Conservation (phyloP, 1,140 invertebrate species). For the Asbolus verrucosus region DNA sequence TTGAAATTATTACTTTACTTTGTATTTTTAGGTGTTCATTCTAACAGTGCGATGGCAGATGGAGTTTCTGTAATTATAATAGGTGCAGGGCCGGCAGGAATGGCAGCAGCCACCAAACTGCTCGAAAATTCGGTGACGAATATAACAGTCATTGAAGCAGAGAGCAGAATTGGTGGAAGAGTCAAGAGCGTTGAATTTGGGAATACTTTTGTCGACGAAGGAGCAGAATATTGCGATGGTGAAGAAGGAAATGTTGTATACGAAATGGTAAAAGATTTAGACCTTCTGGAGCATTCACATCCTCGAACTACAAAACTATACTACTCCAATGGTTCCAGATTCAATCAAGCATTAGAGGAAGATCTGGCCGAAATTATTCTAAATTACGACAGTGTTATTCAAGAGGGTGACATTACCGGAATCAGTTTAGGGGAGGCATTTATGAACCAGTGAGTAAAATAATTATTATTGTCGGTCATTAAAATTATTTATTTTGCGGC, state of each 20-base stretch:
- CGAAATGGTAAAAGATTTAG: conserved; percentile 70
- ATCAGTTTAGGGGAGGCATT: conserved; percentile 2
- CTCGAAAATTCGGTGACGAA: conserved; percentile 68
- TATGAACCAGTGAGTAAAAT: neutral
- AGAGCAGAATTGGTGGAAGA: conserved; percentile 77
- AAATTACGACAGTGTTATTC: no score
- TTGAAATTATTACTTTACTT: no score
- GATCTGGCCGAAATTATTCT: neutral
- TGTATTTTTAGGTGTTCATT: no score
- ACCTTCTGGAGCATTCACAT: conserved; percentile 65
- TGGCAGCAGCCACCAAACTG: conserved; percentile 70
- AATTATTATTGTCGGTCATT: neutral
- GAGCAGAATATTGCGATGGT: conserved; percentile 89
- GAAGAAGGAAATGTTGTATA: conserved; percentile 79
- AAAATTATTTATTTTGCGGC: no score
- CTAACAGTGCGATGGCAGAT: no score
- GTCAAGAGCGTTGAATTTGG: conserved; percentile 73
- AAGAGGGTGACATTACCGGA: neutral
- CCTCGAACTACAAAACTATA: neutral
- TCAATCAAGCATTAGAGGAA: neutral
- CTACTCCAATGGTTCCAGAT: conserved; percentile 11
- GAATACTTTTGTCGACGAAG: conserved; percentile 78
- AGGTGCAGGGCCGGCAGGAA: conserved; percentile 71
- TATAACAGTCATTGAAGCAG: conserved; percentile 75
- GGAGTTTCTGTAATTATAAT: conserved; percentile 64